A percentile compares a stretch with the other conserved stretches of the same genome.
These are phyloP conservation scores for Pollenia angustigena DNA, from an alignment of 2,888 invertebrate species.

Conservation along the genomic window DNA sequence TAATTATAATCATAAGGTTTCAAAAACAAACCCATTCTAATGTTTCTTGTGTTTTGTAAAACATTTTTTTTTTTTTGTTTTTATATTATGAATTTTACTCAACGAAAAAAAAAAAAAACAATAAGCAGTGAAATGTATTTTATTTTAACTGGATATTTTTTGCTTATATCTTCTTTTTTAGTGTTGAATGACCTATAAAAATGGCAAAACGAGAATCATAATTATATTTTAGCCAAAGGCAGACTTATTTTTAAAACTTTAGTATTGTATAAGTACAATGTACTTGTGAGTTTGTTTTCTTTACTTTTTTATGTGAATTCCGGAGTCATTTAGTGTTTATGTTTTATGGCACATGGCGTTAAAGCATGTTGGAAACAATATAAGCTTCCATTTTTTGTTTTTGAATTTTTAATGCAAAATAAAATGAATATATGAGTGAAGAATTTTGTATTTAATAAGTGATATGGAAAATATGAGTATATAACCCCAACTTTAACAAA, in stretches of 20 bases:
- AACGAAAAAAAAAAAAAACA: neutral
- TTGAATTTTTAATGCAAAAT: slow-evolving; percentile 4
- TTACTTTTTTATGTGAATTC: slow-evolving; percentile 9
- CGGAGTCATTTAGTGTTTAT: slow-evolving; percentile 45
- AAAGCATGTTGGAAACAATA: slow-evolving; percentile 32
- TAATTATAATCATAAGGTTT: slow-evolving; percentile 68
- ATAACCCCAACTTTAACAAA: slow-evolving; percentile 5
- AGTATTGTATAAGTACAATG: neutral
- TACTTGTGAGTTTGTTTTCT: slow-evolving; percentile 10
- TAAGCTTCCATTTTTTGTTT: slow-evolving; percentile 19
- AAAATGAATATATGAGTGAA: neutral
- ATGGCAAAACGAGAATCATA: slow-evolving; percentile 45
- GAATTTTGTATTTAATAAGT: neutral
- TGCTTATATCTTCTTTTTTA: slow-evolving; percentile 35
- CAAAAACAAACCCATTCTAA: slow-evolving; percentile 13
- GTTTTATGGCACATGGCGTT: slow-evolving; percentile 49
- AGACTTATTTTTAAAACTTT: neutral
- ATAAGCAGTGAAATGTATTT: slow-evolving; percentile 14
- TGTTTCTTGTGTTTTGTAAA: slow-evolving; percentile 8
- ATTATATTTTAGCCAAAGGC: slow-evolving; percentile 55
- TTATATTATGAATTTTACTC: neutral
- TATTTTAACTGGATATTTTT: slow-evolving; percentile 14
- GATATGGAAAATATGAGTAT: neutral
- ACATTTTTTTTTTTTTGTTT: neutral
- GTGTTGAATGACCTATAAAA: slow-evolving; percentile 51